phyloP scores from a whole-genome alignment of 1,140 invertebrate genomes.

The Bicyclus anynana region DNA sequence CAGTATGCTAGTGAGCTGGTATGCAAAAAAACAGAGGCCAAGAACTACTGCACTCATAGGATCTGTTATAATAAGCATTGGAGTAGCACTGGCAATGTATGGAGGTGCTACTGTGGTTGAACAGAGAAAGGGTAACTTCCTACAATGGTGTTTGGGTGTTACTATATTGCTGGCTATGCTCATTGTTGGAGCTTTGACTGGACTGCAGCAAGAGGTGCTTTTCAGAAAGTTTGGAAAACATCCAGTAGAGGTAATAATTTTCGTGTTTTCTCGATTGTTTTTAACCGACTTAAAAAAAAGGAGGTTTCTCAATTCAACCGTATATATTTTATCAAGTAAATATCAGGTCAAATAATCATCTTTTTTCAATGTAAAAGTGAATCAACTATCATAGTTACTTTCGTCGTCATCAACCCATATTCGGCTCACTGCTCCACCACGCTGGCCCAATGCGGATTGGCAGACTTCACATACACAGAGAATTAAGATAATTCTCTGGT shows the following conservation, averaged over 20 bases:
- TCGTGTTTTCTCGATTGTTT: background rate
- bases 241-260: slow-evolving; percentile 51
- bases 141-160: slow-evolving; percentile 62
- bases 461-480: no score
- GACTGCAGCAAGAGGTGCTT: slow-evolving; percentile 59
- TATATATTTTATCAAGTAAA: no score
- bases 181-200: slow-evolving; percentile 58
- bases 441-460: no score
- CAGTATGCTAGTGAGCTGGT: slow-evolving; percentile 63
- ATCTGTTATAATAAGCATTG: slow-evolving; percentile 57
- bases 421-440: no score
- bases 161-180: slow-evolving; percentile 51
- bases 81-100: slow-evolving; percentile 57
- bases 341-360: no score
- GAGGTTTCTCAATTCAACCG: no score
- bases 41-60: slow-evolving; percentile 55
- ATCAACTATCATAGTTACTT: no score
- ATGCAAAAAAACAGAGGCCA: slow-evolving; percentile 48
- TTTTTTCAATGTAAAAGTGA: no score
- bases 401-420: no score
- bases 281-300: no score
- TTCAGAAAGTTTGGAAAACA: slow-evolving; percentile 64
- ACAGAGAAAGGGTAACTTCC: slow-evolving; percentile 42
- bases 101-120: slow-evolving; percentile 53
- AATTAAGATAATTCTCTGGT: no score